These are phyloP conservation scores for Trichogramma evanescens DNA, from an alignment of 2,888 invertebrate genomes.

Conservation along the genomic window DNA sequence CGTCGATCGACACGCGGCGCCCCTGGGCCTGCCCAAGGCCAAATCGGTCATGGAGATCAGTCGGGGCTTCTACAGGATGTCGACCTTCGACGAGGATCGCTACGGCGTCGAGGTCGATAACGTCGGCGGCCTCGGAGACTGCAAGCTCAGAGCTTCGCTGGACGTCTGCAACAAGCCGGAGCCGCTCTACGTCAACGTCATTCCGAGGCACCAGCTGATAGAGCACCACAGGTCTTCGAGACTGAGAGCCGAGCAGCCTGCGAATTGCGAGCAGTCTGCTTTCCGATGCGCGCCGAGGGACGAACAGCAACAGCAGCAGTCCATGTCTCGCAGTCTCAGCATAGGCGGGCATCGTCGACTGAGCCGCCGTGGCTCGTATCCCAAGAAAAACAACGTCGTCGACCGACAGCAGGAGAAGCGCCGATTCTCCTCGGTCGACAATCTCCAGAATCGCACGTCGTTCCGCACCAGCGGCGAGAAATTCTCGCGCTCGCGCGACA, in stretches of 20 bases:
- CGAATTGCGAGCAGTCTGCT: not conserved
- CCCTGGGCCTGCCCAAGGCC: constrained; percentile 27
- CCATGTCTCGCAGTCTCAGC: constrained; percentile 17
- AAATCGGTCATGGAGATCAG: constrained; percentile 24
- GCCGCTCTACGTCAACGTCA: constrained; percentile 16
- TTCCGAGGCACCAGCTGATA: constrained; percentile 6
- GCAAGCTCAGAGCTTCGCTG: constrained; percentile 8
- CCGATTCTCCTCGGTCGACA: constrained; percentile 42
- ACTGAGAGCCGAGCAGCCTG: not conserved
- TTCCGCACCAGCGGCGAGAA: constrained; percentile 29
- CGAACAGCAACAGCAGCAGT: constrained; percentile 5
- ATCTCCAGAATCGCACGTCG: constrained; percentile 33
- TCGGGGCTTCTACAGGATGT: constrained; percentile 16
- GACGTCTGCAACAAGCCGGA: constrained; percentile 16
- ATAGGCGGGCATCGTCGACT: constrained; percentile 25
- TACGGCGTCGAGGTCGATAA: constrained; percentile 37
- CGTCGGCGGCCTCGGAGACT: constrained; percentile 31
- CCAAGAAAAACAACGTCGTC: constrained; percentile 26
- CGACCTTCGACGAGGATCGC: constrained; percentile 28
- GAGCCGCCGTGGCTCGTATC: constrained; percentile 36
- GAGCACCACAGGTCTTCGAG: not conserved
- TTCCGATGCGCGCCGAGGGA: constrained; percentile 16
- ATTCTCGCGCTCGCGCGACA: constrained; percentile 27
- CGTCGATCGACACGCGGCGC: constrained; percentile 17
- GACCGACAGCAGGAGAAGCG: constrained; percentile 32